A percentile compares a stretch with the other conserved stretches of the same genome.
phyloP scores from a whole-genome alignment of 2,797 vertebrate genomes.

The Gymnodraco acuticeps region DNA sequence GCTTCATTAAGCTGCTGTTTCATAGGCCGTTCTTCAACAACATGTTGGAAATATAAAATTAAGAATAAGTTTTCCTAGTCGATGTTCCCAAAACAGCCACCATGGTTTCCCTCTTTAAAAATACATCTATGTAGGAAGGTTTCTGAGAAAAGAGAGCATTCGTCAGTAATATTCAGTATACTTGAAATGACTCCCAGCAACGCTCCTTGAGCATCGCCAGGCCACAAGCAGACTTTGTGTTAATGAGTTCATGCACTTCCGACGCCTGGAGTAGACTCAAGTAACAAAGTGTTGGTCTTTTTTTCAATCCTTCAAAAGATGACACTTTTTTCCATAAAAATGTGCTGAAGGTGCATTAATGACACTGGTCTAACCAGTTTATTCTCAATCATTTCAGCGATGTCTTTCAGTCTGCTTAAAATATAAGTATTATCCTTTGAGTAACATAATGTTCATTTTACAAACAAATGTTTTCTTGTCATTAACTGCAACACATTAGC shows the following conservation, averaged over 20 bases:
- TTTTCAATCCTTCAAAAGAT: conserved; percentile 5
- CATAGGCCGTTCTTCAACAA: conserved; percentile 19
- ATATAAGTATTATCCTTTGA: too few species aligned
- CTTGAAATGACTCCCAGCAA: conserved; percentile 12
- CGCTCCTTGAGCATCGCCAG: conserved; percentile 1
- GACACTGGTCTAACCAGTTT: not conserved
- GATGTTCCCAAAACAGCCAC: not conserved
- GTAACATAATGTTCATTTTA: not conserved
- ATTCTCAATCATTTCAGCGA: not conserved
- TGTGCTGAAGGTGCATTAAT: not conserved
- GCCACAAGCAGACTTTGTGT: conserved; percentile 6
- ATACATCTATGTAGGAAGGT: not conserved
- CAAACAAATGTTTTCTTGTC: not conserved
- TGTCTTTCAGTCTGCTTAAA: not conserved
- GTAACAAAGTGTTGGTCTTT: not conserved
- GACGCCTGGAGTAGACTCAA: not conserved
- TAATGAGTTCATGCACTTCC: conserved; percentile 15
- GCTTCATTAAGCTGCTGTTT: conserved; percentile 23
- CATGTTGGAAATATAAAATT: conserved; percentile 10
- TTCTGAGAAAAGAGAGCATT: conserved; percentile 4
- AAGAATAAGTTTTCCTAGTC: conserved; percentile 6
- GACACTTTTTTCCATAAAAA: not conserved
- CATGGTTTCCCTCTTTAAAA: conserved; percentile 3
- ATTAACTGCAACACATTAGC: not conserved
- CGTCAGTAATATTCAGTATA: not conserved